A percentile compares a stretch with the other conserved stretches of the same genome.
phyloP scores from a whole-genome alignment of 2,797 vertebrate species.

The Poecilia wingei region DNA sequence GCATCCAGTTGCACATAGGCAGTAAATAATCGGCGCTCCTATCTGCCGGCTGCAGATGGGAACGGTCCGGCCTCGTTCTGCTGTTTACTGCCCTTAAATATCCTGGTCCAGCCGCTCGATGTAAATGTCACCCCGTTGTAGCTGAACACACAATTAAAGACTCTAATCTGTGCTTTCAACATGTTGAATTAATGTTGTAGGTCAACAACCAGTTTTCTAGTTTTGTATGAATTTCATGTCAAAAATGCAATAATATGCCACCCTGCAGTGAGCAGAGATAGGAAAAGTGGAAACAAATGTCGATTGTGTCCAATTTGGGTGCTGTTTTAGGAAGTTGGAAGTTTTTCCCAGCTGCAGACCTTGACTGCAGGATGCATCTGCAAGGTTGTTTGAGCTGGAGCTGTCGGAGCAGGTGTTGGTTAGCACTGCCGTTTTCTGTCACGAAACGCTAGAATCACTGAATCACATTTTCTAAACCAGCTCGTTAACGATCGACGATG shows the following conservation, averaged over 20 bases:
- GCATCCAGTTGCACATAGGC: constrained; percentile 32
- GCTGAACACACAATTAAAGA: constrained; percentile 25
- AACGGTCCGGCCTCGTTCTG: constrained; percentile 36
- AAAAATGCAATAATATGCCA: not conserved
- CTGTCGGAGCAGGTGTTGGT: not conserved
- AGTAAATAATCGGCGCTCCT: constrained; percentile 26
- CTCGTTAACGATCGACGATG: not conserved
- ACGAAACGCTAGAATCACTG: too few relatives aligned
- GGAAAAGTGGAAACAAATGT: not conserved
- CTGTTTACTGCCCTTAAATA: constrained; percentile 53
- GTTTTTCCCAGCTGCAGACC: not conserved
- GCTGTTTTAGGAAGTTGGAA: not conserved
- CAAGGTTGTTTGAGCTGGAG: not conserved
- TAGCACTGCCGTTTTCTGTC: too few relatives aligned
- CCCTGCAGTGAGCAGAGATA: not conserved
- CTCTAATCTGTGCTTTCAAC: constrained; percentile 5
- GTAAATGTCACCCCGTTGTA: constrained; percentile 55
- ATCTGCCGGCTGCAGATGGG: constrained; percentile 41
- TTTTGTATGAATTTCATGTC: not conserved
- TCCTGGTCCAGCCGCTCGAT: constrained; percentile 48
- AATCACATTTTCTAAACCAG: not conserved
- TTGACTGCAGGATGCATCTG: constrained; percentile 3
- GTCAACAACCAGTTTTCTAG: not conserved
- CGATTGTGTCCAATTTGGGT: not conserved
- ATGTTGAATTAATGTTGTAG: not conserved